Percentiles rank a stretch among this genome's conserved stretches.
phyloP scores from a whole-genome alignment of 2,888 invertebrate genomes.

The Volucella inanis region DNA sequence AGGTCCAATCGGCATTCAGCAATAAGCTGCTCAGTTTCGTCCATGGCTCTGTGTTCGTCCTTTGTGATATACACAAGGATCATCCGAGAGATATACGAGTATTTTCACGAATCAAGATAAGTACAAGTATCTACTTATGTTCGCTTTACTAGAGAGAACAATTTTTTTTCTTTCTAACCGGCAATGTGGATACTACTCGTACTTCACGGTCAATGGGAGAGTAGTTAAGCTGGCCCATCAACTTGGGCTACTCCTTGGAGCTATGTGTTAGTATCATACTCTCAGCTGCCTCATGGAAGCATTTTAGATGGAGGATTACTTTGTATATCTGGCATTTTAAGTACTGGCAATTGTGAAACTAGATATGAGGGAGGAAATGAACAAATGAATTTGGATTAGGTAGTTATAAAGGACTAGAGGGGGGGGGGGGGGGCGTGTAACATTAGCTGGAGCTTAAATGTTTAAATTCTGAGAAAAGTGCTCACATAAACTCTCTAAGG shows the following conservation, averaged over 20 bases:
- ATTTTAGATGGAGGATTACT: constrained; percentile 41
- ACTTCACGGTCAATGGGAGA: constrained; percentile 5
- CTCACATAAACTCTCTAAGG: no score
- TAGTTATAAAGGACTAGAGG: constrained; percentile 15
- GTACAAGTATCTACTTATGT: neutral
- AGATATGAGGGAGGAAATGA: constrained; percentile 7
- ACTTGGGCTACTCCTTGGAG: constrained; percentile 3
- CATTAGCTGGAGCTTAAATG: neutral
- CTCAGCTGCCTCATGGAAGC: constrained; percentile 7
- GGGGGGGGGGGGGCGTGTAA: neutral
- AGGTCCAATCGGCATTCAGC: neutral
- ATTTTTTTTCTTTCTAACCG: neutral
- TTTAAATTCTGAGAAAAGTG: no score
- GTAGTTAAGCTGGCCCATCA: constrained; percentile 35
- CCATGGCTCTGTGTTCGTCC: no score
- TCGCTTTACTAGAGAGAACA: neutral
- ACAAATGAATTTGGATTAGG: constrained; percentile 35
- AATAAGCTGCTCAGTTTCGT: no score
- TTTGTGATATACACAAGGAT: no score
- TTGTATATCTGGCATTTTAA: constrained; percentile 32
- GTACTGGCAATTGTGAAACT: constrained; percentile 39
- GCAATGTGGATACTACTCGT: no score
- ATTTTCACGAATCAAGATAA: neutral
- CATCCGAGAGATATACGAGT: no score
- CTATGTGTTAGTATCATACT: neutral